A percentile compares a stretch with the other conserved stretches of the same genome.
phyloP scores from a whole-genome alignment of 2,113 vertebrate species.

The Lepus europaeus region DNA sequence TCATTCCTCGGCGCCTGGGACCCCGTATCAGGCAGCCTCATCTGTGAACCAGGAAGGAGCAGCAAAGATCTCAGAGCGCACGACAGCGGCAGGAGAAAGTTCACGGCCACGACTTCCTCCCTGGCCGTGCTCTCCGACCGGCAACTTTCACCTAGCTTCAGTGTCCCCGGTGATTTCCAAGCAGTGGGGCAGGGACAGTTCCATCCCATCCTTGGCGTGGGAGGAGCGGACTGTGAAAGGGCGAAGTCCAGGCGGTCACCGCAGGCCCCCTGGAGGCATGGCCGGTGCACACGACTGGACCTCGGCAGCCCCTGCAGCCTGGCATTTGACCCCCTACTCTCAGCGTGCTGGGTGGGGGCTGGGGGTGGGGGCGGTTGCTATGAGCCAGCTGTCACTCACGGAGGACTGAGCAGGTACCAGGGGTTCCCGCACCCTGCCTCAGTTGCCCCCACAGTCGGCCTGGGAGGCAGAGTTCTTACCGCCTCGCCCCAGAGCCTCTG shows the following conservation, averaged over 20 bases:
- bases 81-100: background rate
- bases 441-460: background rate
- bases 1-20: background rate
- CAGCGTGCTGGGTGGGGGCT: background rate
- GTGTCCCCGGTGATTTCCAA: no score
- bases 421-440: background rate
- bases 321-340: background rate
- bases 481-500: no score
- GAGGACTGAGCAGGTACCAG: background rate
- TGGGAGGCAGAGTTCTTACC: background rate
- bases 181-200: no score
- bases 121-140: background rate
- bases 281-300: no score
- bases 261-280: no score
- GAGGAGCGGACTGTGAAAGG: no score
- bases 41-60: conserved; percentile 76
- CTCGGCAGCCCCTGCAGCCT: accelerated
- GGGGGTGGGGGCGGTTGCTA: no score
- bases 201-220: no score
- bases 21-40: conserved; percentile 39
- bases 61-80: conserved; percentile 37
- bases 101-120: background rate
- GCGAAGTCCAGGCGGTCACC: no score
- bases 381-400: background rate
- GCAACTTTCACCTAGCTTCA: conserved; percentile 43